Evolutionary conservation across 1,140 invertebrate species (phyloP).

Genomic region (Heliconius hermathena): DNA sequence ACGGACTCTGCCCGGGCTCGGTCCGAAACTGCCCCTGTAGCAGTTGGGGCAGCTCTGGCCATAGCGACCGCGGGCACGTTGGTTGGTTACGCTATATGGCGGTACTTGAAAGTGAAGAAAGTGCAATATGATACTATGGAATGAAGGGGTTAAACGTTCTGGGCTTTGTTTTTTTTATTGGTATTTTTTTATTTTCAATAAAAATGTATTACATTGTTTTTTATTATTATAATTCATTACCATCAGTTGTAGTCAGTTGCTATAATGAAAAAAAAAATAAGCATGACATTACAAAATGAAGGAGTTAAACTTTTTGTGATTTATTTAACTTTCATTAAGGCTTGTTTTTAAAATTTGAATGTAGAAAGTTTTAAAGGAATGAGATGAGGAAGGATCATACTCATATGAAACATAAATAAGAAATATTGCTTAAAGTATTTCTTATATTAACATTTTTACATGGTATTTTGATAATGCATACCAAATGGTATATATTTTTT

Average conservation of each 20-base stretch:
- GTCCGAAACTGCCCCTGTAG: constrained; percentile 93
- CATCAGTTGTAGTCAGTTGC: too few relatives aligned
- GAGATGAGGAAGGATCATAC: neutral
- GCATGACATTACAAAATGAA: too few relatives aligned
- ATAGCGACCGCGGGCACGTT: constrained; percentile 90
- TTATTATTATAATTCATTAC: too few relatives aligned
- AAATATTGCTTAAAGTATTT: neutral
- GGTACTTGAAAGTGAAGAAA: constrained; percentile 94
- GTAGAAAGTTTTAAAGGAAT: neutral
- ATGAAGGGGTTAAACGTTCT: constrained; percentile 72
- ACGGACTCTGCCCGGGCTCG: constrained; percentile 77
- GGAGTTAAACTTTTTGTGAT: too few relatives aligned
- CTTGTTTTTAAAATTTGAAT: neutral
- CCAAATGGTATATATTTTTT: too few relatives aligned
- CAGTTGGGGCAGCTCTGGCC: constrained; percentile 93
- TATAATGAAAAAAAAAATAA: too few relatives aligned
- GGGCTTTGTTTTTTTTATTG: constrained; percentile 37
- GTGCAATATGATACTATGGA: constrained; percentile 97
- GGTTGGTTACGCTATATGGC: constrained; percentile 92
- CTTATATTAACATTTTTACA: neutral
- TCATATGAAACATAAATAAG: neutral
- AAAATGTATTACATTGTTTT: too few relatives aligned
- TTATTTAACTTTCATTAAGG: neutral
- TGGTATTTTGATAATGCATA: too few relatives aligned
- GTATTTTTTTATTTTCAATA: neutral